Conservation (phyloP, 2,113 vertebrate species). For the Grantiella picta region DNA sequence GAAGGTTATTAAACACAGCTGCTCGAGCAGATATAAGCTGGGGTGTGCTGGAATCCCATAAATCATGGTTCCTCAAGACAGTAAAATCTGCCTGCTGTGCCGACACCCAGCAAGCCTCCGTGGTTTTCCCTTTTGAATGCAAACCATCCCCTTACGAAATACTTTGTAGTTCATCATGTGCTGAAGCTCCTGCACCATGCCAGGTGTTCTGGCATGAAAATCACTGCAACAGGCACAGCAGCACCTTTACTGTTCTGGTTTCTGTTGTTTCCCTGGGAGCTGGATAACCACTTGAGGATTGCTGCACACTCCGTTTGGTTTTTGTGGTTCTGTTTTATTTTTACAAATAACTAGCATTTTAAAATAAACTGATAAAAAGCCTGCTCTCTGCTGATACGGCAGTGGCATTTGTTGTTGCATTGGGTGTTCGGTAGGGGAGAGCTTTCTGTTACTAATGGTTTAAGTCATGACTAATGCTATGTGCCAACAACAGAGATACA, state of each 20-base stretch:
- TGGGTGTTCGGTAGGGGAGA: not conserved
- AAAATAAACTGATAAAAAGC: not conserved
- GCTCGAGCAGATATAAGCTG: not conserved
- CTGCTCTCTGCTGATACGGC: not conserved
- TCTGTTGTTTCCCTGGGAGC: not conserved
- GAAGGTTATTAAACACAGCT: not conserved
- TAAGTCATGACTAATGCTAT: conserved; percentile 44
- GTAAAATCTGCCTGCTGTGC: not conserved
- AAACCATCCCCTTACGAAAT: not conserved
- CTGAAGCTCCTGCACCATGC: not conserved
- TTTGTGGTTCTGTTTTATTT: not conserved
- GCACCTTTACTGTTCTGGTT: not conserved
- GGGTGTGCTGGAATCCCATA: not conserved
- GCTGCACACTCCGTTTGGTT: not conserved
- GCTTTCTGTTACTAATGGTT: not conserved
- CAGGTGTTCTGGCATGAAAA: not conserved
- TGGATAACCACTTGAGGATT: not conserved
- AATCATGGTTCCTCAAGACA: not conserved
- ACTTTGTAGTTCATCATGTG: not conserved
- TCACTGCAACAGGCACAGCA: not conserved
- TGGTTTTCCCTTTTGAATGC: not conserved
- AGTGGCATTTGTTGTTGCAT: not conserved
- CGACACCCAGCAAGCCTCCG: not conserved
- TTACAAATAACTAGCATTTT: not conserved
- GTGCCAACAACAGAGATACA: conserved; percentile 35